phyloP scores from a whole-genome alignment of 2,888 invertebrate genomes.

The Epiblema foenella region DNA sequence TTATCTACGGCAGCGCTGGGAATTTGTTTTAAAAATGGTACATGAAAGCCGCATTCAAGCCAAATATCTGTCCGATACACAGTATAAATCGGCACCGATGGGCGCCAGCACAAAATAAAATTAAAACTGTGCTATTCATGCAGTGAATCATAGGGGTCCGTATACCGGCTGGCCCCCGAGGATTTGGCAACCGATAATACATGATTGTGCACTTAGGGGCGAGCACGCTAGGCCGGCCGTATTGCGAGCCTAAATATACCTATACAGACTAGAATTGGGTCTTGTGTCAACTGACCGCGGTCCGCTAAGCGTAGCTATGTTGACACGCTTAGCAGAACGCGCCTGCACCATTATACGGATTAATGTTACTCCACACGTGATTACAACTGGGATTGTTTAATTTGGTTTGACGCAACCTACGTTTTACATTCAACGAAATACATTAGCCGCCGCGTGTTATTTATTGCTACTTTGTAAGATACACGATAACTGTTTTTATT shows the following conservation, averaged over 20 bases:
- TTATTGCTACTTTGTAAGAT: not conserved
- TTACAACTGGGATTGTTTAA: constrained; percentile 8
- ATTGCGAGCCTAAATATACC: constrained; percentile 36
- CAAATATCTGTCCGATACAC: constrained; percentile 68
- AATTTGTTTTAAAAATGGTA: constrained; percentile 45
- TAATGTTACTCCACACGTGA: constrained; percentile 26
- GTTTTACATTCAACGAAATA: not conserved
- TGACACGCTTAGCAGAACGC: constrained; percentile 28
- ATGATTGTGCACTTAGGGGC: constrained; percentile 80
- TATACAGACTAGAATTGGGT: constrained; percentile 26
- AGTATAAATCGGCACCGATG: constrained; percentile 65
- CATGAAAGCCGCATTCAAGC: constrained; percentile 54
- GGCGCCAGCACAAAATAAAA: constrained; percentile 71
- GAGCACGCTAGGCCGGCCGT: constrained; percentile 51
- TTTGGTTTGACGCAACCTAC: constrained; percentile 12
- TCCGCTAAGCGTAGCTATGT: constrained; percentile 30
- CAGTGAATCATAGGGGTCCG: constrained; percentile 70
- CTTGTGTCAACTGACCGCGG: constrained; percentile 41
- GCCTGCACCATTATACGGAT: constrained; percentile 33
- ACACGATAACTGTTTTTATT: not conserved
- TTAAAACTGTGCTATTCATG: constrained; percentile 69
- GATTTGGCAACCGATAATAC: constrained; percentile 82
- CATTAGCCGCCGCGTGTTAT: not conserved
- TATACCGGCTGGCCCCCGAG: constrained; percentile 66
- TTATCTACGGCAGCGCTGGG: constrained; percentile 21